Percentiles rank a stretch among this genome's conserved stretches.
phyloP scores from a whole-genome alignment of 1,140 invertebrate species.

The Drosophila sp. region DNA sequence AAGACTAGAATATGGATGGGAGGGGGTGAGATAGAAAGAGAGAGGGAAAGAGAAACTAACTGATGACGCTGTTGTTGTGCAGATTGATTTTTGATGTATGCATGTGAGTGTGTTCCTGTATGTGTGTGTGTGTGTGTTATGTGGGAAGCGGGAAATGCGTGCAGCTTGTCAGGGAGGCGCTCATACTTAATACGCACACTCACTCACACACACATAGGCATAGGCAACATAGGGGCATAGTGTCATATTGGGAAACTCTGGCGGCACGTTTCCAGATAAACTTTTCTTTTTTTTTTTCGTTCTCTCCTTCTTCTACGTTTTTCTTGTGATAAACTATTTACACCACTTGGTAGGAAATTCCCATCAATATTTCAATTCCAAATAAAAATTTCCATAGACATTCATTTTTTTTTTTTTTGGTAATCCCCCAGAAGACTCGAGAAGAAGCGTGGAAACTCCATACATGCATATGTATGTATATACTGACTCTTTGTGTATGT shows the following conservation, averaged over 20 bases:
- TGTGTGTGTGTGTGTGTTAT: constrained; percentile 9
- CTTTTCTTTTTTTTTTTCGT: background rate
- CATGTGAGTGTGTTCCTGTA: constrained; percentile 10
- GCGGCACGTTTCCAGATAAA: constrained; percentile 12
- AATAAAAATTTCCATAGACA: background rate
- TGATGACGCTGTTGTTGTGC: constrained; percentile 42
- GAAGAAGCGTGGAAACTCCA: background rate
- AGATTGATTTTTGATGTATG: constrained; percentile 49
- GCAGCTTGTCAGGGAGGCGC: constrained; percentile 32
- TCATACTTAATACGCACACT: background rate
- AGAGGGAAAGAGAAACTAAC: constrained; percentile 15
- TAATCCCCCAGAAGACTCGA: background rate
- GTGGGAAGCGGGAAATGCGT: constrained; percentile 18
- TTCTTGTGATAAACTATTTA: constrained; percentile 3
- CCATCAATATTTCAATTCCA: constrained; percentile 1
- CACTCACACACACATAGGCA: background rate
- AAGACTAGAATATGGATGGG: constrained; percentile 61
- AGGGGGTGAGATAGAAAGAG: constrained; percentile 7
- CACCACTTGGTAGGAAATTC: constrained; percentile 8
- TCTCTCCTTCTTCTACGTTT: background rate
- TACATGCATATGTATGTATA: background rate
- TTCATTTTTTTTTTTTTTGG: background rate
- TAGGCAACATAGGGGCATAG: constrained; percentile 7
- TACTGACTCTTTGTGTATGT: background rate
- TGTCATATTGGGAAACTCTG: constrained; percentile 12